These are phyloP conservation scores for Halocynthia aurantium DNA, from an alignment of 23 tunicate genomes.

Conservation along the genomic window DNA sequence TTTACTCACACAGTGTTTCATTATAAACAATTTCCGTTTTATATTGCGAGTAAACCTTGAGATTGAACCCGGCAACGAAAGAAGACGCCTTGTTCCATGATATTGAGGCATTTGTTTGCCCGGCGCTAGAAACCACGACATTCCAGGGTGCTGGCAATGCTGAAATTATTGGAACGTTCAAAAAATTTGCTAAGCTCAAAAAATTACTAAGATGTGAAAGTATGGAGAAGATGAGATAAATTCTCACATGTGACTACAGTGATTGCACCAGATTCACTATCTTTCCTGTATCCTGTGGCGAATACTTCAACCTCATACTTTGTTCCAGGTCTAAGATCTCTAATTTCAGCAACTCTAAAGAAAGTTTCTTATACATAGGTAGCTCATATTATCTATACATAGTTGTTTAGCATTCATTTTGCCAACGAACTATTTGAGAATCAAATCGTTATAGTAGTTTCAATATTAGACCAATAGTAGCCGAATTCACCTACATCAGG, in stretches of 20 bases:
- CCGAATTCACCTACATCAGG: no score
- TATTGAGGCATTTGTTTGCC: slow-evolving; percentile 9
- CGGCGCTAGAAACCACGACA: slow-evolving; percentile 7
- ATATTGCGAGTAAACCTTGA: not conserved
- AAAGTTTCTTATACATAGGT: not conserved
- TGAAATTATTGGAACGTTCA: not conserved
- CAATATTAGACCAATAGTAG: no score
- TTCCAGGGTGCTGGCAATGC: slow-evolving; percentile 36
- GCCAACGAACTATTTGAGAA: no score
- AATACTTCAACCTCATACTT: slow-evolving; percentile 25
- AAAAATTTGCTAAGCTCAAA: not conserved
- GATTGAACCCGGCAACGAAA: slow-evolving; percentile 13
- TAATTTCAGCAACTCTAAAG: slow-evolving; percentile 19
- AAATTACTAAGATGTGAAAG: no score
- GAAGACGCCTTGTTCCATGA: slow-evolving; percentile 25
- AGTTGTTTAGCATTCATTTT: no score
- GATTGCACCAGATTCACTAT: slow-evolving; percentile 30
- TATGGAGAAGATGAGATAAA: no score
- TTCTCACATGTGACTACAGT: slow-evolving; percentile 36
- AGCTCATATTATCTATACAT: no score
- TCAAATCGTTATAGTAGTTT: no score
- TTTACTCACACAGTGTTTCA: not conserved
- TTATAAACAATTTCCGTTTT: slow-evolving; percentile 1
- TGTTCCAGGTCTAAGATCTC: slow-evolving; percentile 37
- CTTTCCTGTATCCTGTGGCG: slow-evolving; percentile 51